These are phyloP conservation scores for Peromyscus leucopus DNA, from an alignment of 2,113 vertebrate species.

Conservation along the genomic window DNA sequence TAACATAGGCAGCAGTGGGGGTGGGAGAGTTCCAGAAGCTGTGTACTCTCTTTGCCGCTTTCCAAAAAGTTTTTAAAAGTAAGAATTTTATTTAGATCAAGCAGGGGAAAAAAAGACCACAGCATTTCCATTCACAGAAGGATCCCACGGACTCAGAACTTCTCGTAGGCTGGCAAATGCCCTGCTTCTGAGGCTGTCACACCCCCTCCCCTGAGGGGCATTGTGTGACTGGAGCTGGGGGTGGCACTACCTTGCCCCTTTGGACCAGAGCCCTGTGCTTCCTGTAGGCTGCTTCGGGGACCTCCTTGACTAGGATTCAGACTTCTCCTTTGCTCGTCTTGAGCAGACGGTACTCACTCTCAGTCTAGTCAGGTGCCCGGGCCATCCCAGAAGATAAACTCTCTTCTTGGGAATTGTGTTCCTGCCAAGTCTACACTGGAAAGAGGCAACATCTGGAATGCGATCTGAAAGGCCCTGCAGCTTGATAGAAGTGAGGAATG, in stretches of 20 bases:
- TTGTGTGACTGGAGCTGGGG: neutral
- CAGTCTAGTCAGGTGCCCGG: neutral
- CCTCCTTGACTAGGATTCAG: neutral
- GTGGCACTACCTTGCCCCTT: too few species aligned
- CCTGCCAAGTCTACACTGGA: neutral
- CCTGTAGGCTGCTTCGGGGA: neutral
- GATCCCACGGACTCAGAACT: neutral
- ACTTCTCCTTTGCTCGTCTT: neutral
- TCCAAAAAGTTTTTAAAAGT: neutral
- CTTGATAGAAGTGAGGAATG: neutral
- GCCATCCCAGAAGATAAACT: neutral
- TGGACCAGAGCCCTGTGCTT: neutral
- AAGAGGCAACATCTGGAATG: neutral
- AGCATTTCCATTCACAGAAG: neutral
- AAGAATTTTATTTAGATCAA: neutral
- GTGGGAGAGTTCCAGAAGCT: neutral
- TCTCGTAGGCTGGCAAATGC: too few species aligned
- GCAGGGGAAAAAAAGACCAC: neutral
- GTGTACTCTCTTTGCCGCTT: neutral
- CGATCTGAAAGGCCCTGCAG: neutral
- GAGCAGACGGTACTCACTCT: neutral
- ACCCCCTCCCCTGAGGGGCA: too few species aligned
- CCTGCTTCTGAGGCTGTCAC: neutral
- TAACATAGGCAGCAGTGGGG: neutral
- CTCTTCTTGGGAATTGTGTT: neutral